phyloP scores from a whole-genome alignment of 1,140 invertebrate species.

The Oryctes rhinoceros region DNA sequence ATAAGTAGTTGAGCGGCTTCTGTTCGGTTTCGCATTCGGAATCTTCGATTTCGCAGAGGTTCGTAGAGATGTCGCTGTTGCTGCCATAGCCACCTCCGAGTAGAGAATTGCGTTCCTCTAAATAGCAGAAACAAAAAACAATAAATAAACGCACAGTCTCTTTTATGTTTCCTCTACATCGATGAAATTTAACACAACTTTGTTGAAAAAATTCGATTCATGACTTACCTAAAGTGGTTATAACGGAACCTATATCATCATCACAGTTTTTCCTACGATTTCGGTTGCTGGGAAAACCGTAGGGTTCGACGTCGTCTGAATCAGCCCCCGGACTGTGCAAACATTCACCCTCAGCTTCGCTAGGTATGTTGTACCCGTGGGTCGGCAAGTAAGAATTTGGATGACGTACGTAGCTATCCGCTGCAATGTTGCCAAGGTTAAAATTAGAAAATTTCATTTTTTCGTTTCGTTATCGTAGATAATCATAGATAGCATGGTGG shows the following conservation, averaged over 20 bases:
- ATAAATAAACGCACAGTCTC: no score
- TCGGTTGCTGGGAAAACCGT: constrained; percentile 72
- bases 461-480: background rate
- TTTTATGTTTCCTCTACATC: no score
- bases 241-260: constrained; percentile 66
- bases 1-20: constrained; percentile 65
- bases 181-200: no score
- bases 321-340: constrained; percentile 57
- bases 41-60: constrained; percentile 93
- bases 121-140: constrained; percentile 47
- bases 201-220: background rate
- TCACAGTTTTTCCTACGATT: constrained; percentile 67
- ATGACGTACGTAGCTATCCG: constrained; percentile 80
- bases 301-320: constrained; percentile 70
- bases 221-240: constrained; percentile 64
- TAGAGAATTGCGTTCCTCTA: constrained; percentile 78
- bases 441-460: background rate
- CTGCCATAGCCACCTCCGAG: constrained; percentile 73
- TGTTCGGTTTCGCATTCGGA: constrained; percentile 77
- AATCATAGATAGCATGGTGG: background rate
- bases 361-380: constrained; percentile 71
- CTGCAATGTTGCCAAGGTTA: constrained; percentile 52
- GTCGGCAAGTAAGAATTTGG: constrained; percentile 85
- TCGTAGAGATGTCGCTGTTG: constrained; percentile 85
- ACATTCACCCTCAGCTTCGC: constrained; percentile 62